A percentile compares a stretch with the other conserved stretches of the same genome.
phyloP scores from a whole-genome alignment of 1,140 invertebrate species.

The Philotrypesis tridentata region DNA sequence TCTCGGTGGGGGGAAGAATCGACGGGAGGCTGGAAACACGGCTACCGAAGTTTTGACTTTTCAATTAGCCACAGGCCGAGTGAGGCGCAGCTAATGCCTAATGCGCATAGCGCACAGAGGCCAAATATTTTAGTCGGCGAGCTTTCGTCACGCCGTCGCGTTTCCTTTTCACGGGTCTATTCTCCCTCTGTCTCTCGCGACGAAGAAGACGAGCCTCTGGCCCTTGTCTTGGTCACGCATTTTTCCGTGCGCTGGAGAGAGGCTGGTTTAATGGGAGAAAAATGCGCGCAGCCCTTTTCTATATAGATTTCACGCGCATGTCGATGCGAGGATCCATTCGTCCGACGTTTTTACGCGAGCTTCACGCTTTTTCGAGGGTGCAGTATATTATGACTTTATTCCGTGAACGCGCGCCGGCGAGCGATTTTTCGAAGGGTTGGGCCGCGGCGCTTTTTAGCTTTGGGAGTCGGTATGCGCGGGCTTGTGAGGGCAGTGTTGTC shows the following conservation, averaged over 20 bases:
- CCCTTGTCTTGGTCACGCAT: not conserved
- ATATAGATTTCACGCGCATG: not conserved
- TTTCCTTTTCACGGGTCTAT: not conserved
- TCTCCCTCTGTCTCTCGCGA: not conserved
- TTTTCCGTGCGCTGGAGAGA: no score
- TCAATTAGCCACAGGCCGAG: slow-evolving; percentile 65
- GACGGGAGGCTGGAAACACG: not conserved
- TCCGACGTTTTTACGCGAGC: not conserved
- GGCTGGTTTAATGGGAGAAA: not conserved
- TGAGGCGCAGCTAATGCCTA: no score
- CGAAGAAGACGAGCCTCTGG: not conserved
- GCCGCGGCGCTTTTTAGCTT: not conserved
- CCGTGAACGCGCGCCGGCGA: no score
- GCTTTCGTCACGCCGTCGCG: slow-evolving; percentile 48
- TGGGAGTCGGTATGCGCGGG: no score
- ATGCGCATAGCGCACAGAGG: no score
- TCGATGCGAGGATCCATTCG: not conserved
- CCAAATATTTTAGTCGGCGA: slow-evolving; percentile 61
- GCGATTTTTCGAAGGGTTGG: not conserved
- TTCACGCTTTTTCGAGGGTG: not conserved
- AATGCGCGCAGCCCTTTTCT: not conserved
- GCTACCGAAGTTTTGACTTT: slow-evolving; percentile 60
- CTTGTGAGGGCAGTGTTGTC: not conserved
- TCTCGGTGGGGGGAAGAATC: not conserved
- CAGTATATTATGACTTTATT: not conserved